These are phyloP conservation scores for Phycodurus eques DNA, from an alignment of 2,113 vertebrate species.

Conservation along the genomic window DNA sequence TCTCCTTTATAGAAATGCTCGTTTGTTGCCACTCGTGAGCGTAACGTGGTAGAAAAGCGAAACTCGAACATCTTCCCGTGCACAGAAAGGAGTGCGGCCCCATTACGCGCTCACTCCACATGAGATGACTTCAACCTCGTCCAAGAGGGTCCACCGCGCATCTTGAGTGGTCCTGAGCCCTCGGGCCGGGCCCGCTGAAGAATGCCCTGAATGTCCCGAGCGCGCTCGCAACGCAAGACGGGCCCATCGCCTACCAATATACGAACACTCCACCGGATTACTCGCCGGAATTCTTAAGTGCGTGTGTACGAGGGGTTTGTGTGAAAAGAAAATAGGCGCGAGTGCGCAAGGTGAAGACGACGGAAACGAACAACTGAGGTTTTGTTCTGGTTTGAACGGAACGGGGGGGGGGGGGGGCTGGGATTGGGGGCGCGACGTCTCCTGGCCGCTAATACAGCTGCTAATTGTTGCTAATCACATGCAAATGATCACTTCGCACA, in stretches of 20 bases:
- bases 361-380: slow-evolving; percentile 4
- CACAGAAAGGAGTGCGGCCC: slow-evolving; percentile 35
- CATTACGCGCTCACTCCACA: slow-evolving; percentile 34
- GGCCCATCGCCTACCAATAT: slow-evolving; percentile 39
- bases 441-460: neutral
- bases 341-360: slow-evolving; percentile 8
- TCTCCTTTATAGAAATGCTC: neutral
- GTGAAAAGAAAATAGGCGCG: neutral
- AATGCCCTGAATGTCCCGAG: slow-evolving; percentile 45
- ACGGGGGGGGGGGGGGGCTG: neutral
- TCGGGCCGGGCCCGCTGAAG: slow-evolving; percentile 48
- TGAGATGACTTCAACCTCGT: slow-evolving; percentile 31
- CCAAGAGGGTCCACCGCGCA: slow-evolving; percentile 23
- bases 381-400: neutral
- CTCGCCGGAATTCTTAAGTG: slow-evolving; percentile 28
- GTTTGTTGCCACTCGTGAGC: neutral
- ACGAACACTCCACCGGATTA: neutral
- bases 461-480: slow-evolving; percentile 2
- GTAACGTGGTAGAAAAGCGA: slow-evolving; percentile 14
- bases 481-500: neutral
- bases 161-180: slow-evolving; percentile 27
- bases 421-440: neutral
- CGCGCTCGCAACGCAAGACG: slow-evolving; percentile 21
- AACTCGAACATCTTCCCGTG: neutral
- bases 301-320: neutral